Percentiles rank a stretch among this genome's conserved stretches.
These are phyloP conservation scores for Muscina levida DNA, from an alignment of 2,888 invertebrate genomes.

Conservation along the genomic window DNA sequence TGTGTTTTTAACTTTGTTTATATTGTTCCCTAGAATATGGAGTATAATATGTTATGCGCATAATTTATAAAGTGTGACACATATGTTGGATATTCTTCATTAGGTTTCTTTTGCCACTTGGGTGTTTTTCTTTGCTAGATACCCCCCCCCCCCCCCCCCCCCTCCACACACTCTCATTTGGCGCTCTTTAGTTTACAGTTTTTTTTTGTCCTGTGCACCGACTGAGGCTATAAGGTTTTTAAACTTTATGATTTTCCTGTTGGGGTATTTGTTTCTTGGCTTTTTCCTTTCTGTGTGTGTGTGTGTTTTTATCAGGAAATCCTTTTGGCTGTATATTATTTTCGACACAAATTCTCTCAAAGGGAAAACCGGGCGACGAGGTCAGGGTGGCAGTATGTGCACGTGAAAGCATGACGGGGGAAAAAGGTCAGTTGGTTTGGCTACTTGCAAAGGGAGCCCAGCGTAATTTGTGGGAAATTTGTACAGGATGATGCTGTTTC, in stretches of 20 bases:
- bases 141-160: background rate
- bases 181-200: background rate
- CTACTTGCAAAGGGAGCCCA: background rate
- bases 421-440: constrained; percentile 22
- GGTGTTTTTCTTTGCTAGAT: background rate
- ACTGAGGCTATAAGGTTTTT: background rate
- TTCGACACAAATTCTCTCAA: background rate
- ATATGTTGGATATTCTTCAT: constrained; percentile 69
- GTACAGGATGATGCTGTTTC: too few species aligned
- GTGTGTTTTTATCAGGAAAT: constrained; percentile 15
- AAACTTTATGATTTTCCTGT: constrained; percentile 29
- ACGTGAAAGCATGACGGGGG: too few species aligned
- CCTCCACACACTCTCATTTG: background rate
- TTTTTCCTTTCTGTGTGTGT: background rate
- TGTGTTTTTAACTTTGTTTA: too few species aligned
- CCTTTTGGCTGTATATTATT: constrained; percentile 19
- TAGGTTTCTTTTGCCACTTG: constrained; percentile 16
- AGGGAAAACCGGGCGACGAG: background rate
- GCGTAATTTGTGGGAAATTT: constrained; percentile 24
- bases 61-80: constrained; percentile 75
- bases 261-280: background rate
- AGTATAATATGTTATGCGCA: constrained; percentile 71
- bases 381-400: background rate
- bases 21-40: constrained; percentile 4
- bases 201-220: background rate